Percentiles rank a stretch among this genome's conserved stretches.
These are phyloP conservation scores for Zophobas atratus DNA, from an alignment of 1,140 invertebrate genomes.

Conservation along the genomic window DNA sequence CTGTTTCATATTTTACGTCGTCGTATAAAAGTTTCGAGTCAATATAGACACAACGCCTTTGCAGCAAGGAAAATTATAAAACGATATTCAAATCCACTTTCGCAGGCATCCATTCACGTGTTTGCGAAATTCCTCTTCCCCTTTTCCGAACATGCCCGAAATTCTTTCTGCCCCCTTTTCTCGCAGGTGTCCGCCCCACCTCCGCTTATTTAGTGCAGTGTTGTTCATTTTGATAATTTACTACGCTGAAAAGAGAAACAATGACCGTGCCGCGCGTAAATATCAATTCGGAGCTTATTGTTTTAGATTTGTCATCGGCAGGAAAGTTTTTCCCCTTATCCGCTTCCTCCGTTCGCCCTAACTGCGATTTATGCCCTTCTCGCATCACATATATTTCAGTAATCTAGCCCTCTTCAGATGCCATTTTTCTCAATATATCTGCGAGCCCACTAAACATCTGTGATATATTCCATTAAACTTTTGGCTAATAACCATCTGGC, in stretches of 20 bases:
- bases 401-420: conserved; percentile 64
- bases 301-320: conserved; percentile 63
- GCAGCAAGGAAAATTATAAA: too few relatives aligned
- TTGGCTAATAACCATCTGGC: conserved; percentile 63
- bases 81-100: too few relatives aligned
- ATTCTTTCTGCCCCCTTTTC: not conserved
- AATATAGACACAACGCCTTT: too few relatives aligned
- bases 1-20: too few relatives aligned
- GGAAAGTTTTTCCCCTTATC: conserved; percentile 56
- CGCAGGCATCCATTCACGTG: too few relatives aligned
- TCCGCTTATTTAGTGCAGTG: conserved; percentile 28
- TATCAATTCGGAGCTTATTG: conserved; percentile 62
- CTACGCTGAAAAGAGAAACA: conserved; percentile 30
- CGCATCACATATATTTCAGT: conserved; percentile 64
- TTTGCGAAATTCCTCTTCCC: too few relatives aligned
- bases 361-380: conserved; percentile 64
- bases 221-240: conserved; percentile 37
- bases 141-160: too few relatives aligned
- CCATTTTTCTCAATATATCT: conserved; percentile 67
- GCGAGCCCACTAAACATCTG: conserved; percentile 61
- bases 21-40: too few relatives aligned
- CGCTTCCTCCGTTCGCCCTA: conserved; percentile 56
- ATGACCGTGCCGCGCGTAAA: conserved; percentile 54
- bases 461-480: conserved; percentile 66
- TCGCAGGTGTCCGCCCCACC: not conserved